phyloP scores from a whole-genome alignment of 2,113 vertebrate species.

The Rhea americana region DNA sequence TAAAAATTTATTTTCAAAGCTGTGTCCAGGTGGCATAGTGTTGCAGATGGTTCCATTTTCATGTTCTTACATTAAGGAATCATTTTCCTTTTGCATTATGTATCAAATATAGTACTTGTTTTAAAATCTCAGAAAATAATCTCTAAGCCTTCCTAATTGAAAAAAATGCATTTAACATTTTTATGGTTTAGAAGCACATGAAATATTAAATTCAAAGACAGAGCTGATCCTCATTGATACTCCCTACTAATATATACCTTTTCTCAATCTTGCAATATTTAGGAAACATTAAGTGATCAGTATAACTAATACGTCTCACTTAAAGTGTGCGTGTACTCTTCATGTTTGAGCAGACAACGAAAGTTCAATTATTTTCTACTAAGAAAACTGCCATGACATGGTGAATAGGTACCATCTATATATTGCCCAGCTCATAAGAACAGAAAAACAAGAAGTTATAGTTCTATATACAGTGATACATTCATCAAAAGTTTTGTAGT shows the following conservation, averaged over 20 bases:
- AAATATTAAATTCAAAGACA: background rate
- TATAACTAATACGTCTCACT: background rate
- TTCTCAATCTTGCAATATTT: background rate
- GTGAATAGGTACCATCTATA: background rate
- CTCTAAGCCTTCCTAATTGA: constrained; percentile 43
- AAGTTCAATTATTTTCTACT: background rate
- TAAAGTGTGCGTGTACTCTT: background rate
- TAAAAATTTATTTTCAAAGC: constrained; percentile 46
- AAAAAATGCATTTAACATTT: constrained; percentile 18
- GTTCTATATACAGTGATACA: background rate
- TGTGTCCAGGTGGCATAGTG: constrained; percentile 34
- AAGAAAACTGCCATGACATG: constrained; percentile 17
- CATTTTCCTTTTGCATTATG: constrained; percentile 56
- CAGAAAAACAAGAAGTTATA: rapidly evolving
- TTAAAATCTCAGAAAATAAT: constrained; percentile 41
- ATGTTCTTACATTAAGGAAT: constrained; percentile 51
- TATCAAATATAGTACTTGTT: constrained; percentile 43
- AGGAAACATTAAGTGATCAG: background rate
- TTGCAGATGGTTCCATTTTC: constrained; percentile 38
- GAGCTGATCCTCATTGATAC: background rate
- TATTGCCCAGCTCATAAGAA: background rate
- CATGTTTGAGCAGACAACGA: background rate
- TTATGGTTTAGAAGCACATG: background rate
- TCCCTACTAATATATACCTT: background rate
- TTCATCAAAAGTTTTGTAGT: background rate